Evolutionary conservation across 2,888 invertebrate species (phyloP).

Genomic region (Synergus itoensis): DNA sequence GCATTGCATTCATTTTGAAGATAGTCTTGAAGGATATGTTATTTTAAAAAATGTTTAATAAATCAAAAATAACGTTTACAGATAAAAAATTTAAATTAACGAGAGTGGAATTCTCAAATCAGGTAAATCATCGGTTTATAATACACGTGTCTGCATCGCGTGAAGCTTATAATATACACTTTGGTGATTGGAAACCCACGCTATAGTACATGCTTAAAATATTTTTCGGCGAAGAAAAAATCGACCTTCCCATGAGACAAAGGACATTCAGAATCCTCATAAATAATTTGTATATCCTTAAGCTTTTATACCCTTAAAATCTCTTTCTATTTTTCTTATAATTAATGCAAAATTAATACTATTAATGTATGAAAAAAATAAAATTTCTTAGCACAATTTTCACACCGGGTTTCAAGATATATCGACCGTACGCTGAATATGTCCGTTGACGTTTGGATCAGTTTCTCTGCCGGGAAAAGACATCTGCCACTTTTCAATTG

Average conservation of each 20-base stretch:
- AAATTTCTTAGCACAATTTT: background rate
- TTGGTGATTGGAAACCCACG: background rate
- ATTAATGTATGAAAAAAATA: background rate
- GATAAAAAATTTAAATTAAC: too few relatives aligned
- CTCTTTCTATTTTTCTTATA: background rate
- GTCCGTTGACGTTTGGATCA: background rate
- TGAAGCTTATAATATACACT: background rate
- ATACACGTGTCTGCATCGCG: background rate
- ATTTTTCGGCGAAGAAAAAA: background rate
- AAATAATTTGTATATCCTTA: background rate
- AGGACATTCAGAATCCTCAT: background rate
- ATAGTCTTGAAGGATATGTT: too few relatives aligned
- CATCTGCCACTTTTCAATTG: slow-evolving; percentile 26
- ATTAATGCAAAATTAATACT: background rate
- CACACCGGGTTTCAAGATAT: background rate
- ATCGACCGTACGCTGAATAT: slow-evolving; percentile 21
- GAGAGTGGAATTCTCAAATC: too few relatives aligned
- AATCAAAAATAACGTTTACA: too few relatives aligned
- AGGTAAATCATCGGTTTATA: too few relatives aligned
- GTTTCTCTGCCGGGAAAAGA: background rate
- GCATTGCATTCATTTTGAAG: too few relatives aligned
- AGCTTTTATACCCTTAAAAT: background rate
- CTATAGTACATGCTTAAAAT: background rate
- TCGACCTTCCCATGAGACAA: background rate
- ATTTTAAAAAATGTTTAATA: too few relatives aligned